phyloP scores from a whole-genome alignment of 23 tunicate species.

The Ascidia mentula region DNA sequence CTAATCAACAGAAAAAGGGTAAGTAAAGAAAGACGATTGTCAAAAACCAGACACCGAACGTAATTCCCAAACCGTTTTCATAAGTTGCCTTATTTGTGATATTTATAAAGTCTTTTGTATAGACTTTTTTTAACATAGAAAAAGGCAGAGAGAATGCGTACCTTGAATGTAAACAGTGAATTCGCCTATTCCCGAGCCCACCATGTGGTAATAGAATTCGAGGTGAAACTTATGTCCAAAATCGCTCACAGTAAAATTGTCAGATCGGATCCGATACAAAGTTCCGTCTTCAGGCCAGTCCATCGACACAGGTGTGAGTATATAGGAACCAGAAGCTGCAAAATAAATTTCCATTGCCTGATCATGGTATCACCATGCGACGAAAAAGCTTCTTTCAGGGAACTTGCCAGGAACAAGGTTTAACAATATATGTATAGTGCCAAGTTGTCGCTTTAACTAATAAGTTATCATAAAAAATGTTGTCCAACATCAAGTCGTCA shows the following conservation, averaged over 20 bases:
- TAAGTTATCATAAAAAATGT: too few species aligned
- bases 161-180: conserved; percentile 53
- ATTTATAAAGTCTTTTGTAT: too few species aligned
- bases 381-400: too few species aligned
- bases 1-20: conserved; percentile 1
- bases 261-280: conserved; percentile 60
- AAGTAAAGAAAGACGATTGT: not conserved
- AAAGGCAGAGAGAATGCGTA: not conserved
- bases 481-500: too few species aligned
- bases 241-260: conserved; percentile 16
- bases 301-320: conserved; percentile 40
- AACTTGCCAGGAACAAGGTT: too few species aligned
- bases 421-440: too few species aligned
- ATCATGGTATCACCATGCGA: too few species aligned
- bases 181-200: conserved; percentile 57
- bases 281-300: conserved; percentile 41
- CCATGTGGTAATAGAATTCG: conserved; percentile 72
- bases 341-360: too few species aligned
- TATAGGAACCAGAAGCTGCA: conserved; percentile 52
- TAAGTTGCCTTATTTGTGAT: too few species aligned
- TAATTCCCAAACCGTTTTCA: too few species aligned
- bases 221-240: conserved; percentile 28
- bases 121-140: too few species aligned
- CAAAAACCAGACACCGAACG: not conserved
- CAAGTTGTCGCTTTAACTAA: too few species aligned